Conservation (phyloP, 1,140 invertebrate genomes). For the Vanessa atalanta region DNA sequence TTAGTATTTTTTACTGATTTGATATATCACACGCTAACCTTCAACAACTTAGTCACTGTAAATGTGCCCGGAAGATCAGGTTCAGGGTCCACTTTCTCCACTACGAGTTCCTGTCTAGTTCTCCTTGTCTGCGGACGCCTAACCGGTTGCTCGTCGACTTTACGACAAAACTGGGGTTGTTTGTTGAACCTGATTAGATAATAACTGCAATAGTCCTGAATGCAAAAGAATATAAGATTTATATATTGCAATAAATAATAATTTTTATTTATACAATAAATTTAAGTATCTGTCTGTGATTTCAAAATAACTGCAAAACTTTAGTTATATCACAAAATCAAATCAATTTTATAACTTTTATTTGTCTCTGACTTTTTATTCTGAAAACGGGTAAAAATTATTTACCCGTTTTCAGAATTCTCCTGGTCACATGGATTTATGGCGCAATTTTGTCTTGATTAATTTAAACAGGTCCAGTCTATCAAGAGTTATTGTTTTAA, state of each 20-base stretch:
- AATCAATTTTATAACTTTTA: too few relatives aligned
- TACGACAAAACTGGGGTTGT: constrained; percentile 84
- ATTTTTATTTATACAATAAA: not conserved
- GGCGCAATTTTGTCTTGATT: too few relatives aligned
- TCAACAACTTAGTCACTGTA: constrained; percentile 59
- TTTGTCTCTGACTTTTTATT: too few relatives aligned
- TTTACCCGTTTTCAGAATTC: too few relatives aligned
- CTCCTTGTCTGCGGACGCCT: constrained; percentile 52
- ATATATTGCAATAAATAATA: not conserved
- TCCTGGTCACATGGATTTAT: too few relatives aligned
- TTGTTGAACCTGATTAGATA: constrained; percentile 92
- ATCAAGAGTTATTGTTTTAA: too few relatives aligned
- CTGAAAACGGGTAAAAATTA: too few relatives aligned
- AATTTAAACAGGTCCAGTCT: too few relatives aligned
- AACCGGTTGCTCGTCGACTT: constrained; percentile 47
- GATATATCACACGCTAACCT: constrained; percentile 32
- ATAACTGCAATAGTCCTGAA: constrained; percentile 91
- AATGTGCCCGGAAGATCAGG: constrained; percentile 56
- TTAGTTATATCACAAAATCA: too few relatives aligned
- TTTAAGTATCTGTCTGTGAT: too few relatives aligned
- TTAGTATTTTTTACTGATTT: too few relatives aligned
- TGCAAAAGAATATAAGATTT: not conserved
- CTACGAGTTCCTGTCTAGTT: constrained; percentile 32
- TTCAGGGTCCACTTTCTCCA: constrained; percentile 38
- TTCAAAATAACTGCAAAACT: too few relatives aligned